Evolutionary conservation across 2,113 vertebrate species (phyloP), one percentile per base, ranked within the genome.

Genomic region (Prionailurus viverrinus): DNA sequence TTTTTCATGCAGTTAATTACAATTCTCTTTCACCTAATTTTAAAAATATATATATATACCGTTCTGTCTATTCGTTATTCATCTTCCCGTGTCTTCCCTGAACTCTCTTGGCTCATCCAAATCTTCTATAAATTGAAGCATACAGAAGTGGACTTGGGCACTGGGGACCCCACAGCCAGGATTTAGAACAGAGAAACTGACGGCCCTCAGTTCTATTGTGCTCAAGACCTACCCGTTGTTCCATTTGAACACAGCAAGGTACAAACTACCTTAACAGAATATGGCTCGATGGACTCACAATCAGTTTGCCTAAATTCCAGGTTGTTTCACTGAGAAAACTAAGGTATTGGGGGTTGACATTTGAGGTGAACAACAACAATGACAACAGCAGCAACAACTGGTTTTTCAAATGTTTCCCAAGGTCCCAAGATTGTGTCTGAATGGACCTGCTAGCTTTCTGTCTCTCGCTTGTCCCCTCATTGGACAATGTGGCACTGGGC

Each of bases 401-500:
- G 7, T 41, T 53, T 94, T 81, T 23, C 4, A 80, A 68, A 33
- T 48, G 39, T 90, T 41, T 92, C 27, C 55, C 45, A 29, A 31
- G 23, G 25, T 76, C 13, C 36, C n/a, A 45, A 45, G 36, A 76
- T 21, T 9, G 15, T 48, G 5, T 76, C 36, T 41, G 8, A 36
- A 15, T 9, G 29, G 6, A 4, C 7, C 36, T n/a, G 33, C 63
- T 7, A 21, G 7, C 6, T 7, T 76, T 48, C n/a, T 90, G 21
- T 15, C 12, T 31, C 39, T 33, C 2, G 1, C 3, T 63, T 6
- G 23, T 31, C 23, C 55, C 14, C 4, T 7, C 39, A 29, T 12
- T 29, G 7, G 45, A 8, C 10, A 0, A 11, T 5, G 2, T 48
- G 19, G 6, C 23, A n/a, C 4, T 48, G 5, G 5, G 7, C 19